phyloP scores from a whole-genome alignment of 1,140 invertebrate genomes.

The Magallana gigas region DNA sequence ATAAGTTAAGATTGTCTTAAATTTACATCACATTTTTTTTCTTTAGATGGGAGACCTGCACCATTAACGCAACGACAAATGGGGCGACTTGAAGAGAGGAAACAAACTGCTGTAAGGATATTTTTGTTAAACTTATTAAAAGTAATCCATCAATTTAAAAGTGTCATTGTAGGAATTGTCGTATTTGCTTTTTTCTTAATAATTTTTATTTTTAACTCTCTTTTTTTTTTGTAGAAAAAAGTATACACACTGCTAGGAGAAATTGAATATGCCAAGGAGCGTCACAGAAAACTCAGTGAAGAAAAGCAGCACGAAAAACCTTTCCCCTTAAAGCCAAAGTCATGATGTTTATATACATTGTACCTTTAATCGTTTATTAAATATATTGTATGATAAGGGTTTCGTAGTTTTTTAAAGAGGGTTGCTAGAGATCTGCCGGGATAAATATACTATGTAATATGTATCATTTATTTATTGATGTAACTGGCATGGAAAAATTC shows the following conservation, averaged over 20 bases:
- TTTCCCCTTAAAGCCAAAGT: background rate
- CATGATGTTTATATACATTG: background rate
- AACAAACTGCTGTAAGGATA: background rate
- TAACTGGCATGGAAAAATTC: too few relatives aligned
- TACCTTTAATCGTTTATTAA: too few relatives aligned
- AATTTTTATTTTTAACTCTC: background rate
- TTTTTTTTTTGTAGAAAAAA: background rate
- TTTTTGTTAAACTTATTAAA: background rate
- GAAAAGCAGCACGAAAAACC: conserved; percentile 7
- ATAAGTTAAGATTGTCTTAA: too few relatives aligned
- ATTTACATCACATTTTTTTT: background rate
- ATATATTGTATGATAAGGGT: too few relatives aligned
- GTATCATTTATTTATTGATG: too few relatives aligned
- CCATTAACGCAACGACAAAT: background rate
- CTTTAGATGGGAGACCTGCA: background rate
- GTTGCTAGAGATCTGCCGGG: too few relatives aligned
- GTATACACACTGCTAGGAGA: background rate
- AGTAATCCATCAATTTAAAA: too few relatives aligned
- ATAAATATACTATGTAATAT: too few relatives aligned
- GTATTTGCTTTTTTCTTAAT: too few relatives aligned
- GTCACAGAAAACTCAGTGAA: background rate
- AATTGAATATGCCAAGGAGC: background rate
- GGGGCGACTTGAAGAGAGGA: background rate
- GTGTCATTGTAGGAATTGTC: too few relatives aligned
- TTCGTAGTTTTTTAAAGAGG: too few relatives aligned